Evolutionary conservation across 2,888 invertebrate species (phyloP).

Genomic region (Standfussiana lucernea): DNA sequence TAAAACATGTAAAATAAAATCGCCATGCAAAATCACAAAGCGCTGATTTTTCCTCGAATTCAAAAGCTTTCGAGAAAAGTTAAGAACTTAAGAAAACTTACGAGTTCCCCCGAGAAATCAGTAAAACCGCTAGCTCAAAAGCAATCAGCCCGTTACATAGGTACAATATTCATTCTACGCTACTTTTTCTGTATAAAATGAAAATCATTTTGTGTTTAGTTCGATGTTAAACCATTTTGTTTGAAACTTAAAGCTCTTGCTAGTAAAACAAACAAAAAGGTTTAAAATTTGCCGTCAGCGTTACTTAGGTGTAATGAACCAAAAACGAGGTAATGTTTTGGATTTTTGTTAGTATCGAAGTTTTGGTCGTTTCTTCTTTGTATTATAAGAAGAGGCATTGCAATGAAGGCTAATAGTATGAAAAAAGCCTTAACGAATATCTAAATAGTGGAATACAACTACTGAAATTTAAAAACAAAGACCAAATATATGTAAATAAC

Average conservation of each 20-base stretch:
- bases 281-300: neutral
- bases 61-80: constrained; percentile 44
- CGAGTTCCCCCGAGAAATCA: constrained; percentile 61
- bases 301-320: neutral
- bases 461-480: neutral
- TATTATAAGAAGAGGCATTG: neutral
- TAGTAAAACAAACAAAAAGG: neutral
- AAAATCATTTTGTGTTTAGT: constrained; percentile 32
- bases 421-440: neutral
- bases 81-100: constrained; percentile 52
- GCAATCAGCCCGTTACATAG: constrained; percentile 52
- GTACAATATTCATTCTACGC: constrained; percentile 37
- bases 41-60: constrained; percentile 40
- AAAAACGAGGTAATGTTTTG: neutral
- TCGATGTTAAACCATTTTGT: neutral
- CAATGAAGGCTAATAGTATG: neutral
- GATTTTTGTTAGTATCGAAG: neutral
- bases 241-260: neutral
- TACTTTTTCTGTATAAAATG: constrained; percentile 32
- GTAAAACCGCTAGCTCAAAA: constrained; percentile 57
- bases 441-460: neutral
- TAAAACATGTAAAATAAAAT: constrained; percentile 26
- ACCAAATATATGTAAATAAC: neutral
- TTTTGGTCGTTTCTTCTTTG: neutral
- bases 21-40: constrained; percentile 33